Base-by-base conservation (phyloP, 2,888 invertebrate genomes). In the Rambutsinella grinnellia region DNA sequence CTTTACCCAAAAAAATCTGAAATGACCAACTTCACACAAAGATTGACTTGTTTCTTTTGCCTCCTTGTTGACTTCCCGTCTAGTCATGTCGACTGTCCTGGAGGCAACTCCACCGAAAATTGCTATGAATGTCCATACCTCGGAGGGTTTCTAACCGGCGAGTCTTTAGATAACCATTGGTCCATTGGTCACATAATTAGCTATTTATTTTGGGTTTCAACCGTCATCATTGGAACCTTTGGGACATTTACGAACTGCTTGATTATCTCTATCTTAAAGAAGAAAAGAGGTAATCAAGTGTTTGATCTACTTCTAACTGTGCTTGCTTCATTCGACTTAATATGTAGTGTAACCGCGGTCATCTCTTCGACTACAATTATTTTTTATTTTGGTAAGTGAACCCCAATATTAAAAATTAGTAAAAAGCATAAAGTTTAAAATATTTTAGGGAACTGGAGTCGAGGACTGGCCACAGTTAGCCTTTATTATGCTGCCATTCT, bases 281-380 rank as follows among this genome's bases (percentile, higher is more conserved):
- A n/a, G 6, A 19, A 63, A 1, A 13, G 28, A 0, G 24, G 27
- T 5, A 17, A 21, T 2, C 21, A 57, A n/a, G 56, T 57, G 2
- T 70, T 70, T 17, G 70, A 70, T 49, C 28, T 49, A 13, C 21
- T 70, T 15, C 21, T 70, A 5, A 46, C 26, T 5, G 36, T 54
- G 28, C 70, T 70, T n/a, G 70, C 70, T 0, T 27, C 15, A 21
- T 54, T 61, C 13, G 70, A 70, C 27, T 47, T 70, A n/a, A 8
- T 70, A 2, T 49, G 56, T 17, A 28, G 70, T 62, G 27, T 51
- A 2, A 57, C 23, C 17, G 54, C 70, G 3, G 27, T 46, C 5
- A 27, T 62, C 15, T 44, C 69, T 6, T n/a, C 53, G n/a, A 53
- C 36, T 10, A 24, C 61, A 5, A 53, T 61, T 44, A 17, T 70